Evolutionary conservation across 2,113 vertebrate genomes (phyloP), one percentile per base, ranked within the genome.

Genomic region (Eurystomus gularis): DNA sequence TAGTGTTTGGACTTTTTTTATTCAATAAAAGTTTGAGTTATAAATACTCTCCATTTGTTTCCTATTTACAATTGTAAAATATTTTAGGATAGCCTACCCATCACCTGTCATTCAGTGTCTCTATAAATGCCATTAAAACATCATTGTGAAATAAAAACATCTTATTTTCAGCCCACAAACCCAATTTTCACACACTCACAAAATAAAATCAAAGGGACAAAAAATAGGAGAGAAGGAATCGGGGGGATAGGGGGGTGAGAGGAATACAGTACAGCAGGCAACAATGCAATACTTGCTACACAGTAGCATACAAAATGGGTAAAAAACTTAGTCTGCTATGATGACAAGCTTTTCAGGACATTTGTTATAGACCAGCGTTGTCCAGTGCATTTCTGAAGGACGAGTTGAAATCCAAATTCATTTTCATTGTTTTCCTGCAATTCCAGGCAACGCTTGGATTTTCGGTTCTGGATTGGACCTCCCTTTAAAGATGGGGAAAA

Each of bases 311-410:
- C 97, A 88, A 96, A 97, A 96, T 37, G 58, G 95, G 94, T 93
- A 96, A 62, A 94, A 97, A 40, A 42, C 69, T 57, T 6, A 84
- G 57, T 79, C 66, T 96, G 97, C 98, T 98, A 99, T 78, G 98
- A 97, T 2, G 96, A 95, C 91, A 98, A 96, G 96, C 97, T 99
- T 93, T 98, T 98, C 96, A 99, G 97, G 91, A 99, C 94, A 26
- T 99, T 99, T 86, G 99, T 99, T 96, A 99, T 99, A 93, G 98
- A 99, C 99, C 99, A 99, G 90, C 98, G 99, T 93, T 99, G 99
- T 94, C 99, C 99, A 2, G 98, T 98, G 98, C 99, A 99, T 97
- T 99, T 99, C 97, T 99, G 99, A 83, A 99, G 98, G 83, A 99
- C 98, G 82, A 99, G 98, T 44, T 99, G 99, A 97, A 98, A 99